Conservation (phyloP, 37 sponge, comb jelly and placozoan species). For the Sycon ciliatum region DNA sequence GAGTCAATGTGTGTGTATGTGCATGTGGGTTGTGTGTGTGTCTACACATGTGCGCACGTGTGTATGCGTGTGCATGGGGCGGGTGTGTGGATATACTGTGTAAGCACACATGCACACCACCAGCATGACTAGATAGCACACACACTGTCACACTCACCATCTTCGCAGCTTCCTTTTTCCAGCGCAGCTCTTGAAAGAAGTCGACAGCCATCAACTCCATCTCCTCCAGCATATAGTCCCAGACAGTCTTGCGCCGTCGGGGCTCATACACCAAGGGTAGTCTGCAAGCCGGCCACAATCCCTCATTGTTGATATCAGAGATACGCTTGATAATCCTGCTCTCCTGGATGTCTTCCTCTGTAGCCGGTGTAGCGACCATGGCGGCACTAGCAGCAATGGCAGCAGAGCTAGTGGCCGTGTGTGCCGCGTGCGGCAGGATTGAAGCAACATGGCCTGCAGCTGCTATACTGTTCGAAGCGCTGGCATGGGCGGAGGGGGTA, state of each 20-base stretch:
- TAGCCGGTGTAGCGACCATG: too few relatives aligned
- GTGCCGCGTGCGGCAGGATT: neutral
- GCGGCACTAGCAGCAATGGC: too few relatives aligned
- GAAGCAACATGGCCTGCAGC: neutral
- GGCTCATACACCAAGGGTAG: conserved; percentile 90
- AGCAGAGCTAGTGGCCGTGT: too few relatives aligned
- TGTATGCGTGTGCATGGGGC: too few relatives aligned
- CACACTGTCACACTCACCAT: conserved; percentile 65
- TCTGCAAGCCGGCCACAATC: conserved; percentile 84
- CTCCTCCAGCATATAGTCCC: conserved; percentile 94
- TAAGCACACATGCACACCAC: too few relatives aligned
- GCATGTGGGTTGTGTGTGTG: too few relatives aligned
- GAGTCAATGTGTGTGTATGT: too few relatives aligned
- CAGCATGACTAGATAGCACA: too few relatives aligned
- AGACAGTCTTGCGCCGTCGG: conserved; percentile 55
- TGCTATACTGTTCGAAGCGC: neutral
- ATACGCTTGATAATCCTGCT: conserved; percentile 76
- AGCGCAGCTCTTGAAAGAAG: conserved; percentile 82
- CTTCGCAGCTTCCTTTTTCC: conserved; percentile 74
- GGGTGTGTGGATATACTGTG: too few relatives aligned
- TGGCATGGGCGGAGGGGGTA: neutral
- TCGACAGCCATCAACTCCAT: conserved; percentile 96
- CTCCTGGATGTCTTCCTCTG: conserved; percentile 86
- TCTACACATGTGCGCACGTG: too few relatives aligned
- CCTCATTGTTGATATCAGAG: conserved; percentile 73